Percentiles rank a stretch among this genome's conserved stretches.
Evolutionary conservation across 2,797 vertebrate species (phyloP).

Genomic region (Heliangelus exortis): DNA sequence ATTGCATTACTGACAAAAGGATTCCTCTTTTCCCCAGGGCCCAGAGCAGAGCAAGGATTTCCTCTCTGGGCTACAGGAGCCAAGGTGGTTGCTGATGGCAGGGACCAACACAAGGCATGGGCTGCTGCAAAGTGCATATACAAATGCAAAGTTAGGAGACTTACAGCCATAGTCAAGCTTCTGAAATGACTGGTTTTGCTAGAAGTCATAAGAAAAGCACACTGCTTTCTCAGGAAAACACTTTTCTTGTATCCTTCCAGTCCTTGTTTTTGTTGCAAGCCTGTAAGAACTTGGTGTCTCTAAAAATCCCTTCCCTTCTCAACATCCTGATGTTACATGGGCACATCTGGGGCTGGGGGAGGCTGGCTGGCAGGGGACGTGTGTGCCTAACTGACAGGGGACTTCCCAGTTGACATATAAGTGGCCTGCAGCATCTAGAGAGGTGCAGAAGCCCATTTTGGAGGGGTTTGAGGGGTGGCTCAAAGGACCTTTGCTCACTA

Average conservation of each 20-base stretch:
- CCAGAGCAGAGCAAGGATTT: not conserved
- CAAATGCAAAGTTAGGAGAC: not conserved
- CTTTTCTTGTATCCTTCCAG: not conserved
- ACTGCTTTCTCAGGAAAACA: not conserved
- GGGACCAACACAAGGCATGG: not conserved
- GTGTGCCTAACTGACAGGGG: not conserved
- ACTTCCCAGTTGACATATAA: not conserved
- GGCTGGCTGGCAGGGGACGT: rapidly evolving
- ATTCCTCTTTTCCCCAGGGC: not conserved
- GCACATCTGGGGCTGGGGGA: not conserved
- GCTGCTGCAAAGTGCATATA: not conserved
- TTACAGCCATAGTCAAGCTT: not conserved
- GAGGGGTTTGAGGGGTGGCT: not conserved
- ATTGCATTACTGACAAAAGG: not conserved
- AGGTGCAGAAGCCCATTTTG: not conserved
- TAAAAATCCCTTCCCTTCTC: not conserved
- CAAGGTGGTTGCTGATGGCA: not conserved
- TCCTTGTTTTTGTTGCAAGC: not conserved
- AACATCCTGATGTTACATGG: rapidly evolving
- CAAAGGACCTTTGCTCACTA: not conserved
- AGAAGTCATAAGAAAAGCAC: not conserved
- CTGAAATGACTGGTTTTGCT: not conserved
- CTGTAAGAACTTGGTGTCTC: rapidly evolving
- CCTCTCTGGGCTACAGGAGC: not conserved
- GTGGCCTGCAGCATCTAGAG: not conserved